These are phyloP conservation scores for Cotesia glomerata DNA, from an alignment of 1,140 invertebrate species.

Conservation along the genomic window DNA sequence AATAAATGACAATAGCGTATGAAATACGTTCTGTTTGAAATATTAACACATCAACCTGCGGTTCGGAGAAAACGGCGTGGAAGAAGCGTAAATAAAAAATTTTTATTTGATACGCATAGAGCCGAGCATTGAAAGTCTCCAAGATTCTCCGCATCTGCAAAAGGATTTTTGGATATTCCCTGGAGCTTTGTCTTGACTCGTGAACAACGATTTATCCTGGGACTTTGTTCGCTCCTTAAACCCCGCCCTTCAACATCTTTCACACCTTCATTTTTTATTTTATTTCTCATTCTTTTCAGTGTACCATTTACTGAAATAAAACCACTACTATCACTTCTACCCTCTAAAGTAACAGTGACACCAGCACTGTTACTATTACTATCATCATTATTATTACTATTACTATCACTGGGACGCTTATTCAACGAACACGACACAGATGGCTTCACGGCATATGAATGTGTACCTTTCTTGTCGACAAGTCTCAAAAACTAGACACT, in stretches of 20 bases:
- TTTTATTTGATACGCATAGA: background rate
- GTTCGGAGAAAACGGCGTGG: no score
- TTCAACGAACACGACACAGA: background rate
- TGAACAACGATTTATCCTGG: slow-evolving; percentile 29
- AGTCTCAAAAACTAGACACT: slow-evolving; percentile 2
- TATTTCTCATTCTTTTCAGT: background rate
- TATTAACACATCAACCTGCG: no score
- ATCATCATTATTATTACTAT: no score
- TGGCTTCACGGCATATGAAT: background rate
- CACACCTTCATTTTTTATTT: background rate
- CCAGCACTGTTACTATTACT: no score
- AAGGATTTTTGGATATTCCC: slow-evolving; percentile 14
- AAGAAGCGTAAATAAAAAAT: background rate
- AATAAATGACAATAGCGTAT: no score
- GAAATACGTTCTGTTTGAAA: no score
- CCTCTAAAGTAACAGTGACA: background rate
- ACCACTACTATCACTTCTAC: background rate
- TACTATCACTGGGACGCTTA: background rate
- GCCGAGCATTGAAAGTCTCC: background rate
- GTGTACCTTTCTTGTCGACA: background rate
- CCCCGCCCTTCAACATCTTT: slow-evolving; percentile 2
- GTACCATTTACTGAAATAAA: background rate
- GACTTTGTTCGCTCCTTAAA: slow-evolving; percentile 5
- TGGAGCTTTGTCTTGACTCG: slow-evolving; percentile 12
- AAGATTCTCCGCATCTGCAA: slow-evolving; percentile 10